Conservation (phyloP, 2,888 invertebrate species). For the Phalera bucephala region DNA sequence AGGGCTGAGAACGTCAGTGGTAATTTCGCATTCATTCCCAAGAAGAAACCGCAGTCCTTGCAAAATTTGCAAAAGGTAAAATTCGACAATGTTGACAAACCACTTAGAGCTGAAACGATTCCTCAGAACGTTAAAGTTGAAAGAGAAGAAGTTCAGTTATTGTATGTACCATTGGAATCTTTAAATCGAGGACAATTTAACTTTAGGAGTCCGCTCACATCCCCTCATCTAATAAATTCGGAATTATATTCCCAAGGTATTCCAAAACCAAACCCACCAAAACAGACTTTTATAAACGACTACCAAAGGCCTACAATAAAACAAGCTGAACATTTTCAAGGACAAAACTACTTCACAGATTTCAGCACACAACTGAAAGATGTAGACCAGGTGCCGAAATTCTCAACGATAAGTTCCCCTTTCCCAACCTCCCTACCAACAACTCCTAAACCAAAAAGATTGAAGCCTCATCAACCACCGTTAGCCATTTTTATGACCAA, state of each 20-base stretch:
- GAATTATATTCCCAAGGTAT: slow-evolving; percentile 56
- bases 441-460: slow-evolving; percentile 78
- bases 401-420: slow-evolving; percentile 60
- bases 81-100: slow-evolving; percentile 57
- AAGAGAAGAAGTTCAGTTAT: slow-evolving; percentile 88
- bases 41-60: slow-evolving; percentile 60
- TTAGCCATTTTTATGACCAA: slow-evolving; percentile 90
- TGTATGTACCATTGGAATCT: slow-evolving; percentile 92
- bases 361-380: slow-evolving; percentile 54
- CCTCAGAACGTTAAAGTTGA: slow-evolving; percentile 58
- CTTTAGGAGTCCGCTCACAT: slow-evolving; percentile 54
- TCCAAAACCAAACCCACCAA: slow-evolving; percentile 45
- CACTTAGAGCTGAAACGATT: slow-evolving; percentile 43
- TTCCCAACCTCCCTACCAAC: slow-evolving; percentile 69
- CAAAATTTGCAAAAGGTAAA: slow-evolving; percentile 72
- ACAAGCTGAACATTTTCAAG: slow-evolving; percentile 47
- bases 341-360: slow-evolving; percentile 56
- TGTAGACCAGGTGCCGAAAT: slow-evolving; percentile 62
- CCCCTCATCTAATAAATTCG: slow-evolving; percentile 51
- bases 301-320: slow-evolving; percentile 49
- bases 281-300: slow-evolving; percentile 48
- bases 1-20: slow-evolving; percentile 58
- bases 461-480: slow-evolving; percentile 92
- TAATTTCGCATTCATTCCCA: slow-evolving; percentile 36
- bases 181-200: slow-evolving; percentile 80